Base-by-base conservation (phyloP, 2,113 vertebrate genomes). In the Tichodroma muraria region DNA sequence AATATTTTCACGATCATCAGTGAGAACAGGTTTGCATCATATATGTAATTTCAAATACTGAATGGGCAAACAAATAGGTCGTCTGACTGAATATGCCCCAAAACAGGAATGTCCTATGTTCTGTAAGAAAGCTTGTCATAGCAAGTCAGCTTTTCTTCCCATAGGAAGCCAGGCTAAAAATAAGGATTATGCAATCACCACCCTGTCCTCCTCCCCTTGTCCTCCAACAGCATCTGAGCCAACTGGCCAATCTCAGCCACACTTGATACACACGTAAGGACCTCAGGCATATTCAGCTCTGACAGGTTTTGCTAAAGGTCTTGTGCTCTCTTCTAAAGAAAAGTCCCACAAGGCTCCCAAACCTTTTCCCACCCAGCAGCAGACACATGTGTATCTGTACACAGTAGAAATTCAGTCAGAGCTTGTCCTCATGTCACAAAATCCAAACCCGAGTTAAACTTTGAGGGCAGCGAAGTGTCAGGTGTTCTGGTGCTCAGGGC, bases 81-180 rank as follows among this genome's bases (percentile, higher is more conserved):
- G 87, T 68, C 40, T 88, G 76, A 86, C 13, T 73, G 72, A 60
- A 50, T 6, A 6, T 45, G 20, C 81, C 16, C 64, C 64, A 23
- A 23, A 23, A 22, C 37, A 78, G n/a, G 40, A 90, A 50, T 21
- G 35, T 70, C 60, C 90, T 60, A 11, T 68, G 60, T 90, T 76
- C 56, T 94, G 52, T 63, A 77, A 50, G 76, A 80, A 77, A 80
- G 19, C 35, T 44, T 70, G 45, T 60, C 77, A 56, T 47, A 70
- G 82, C 82, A 80, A 88, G 79, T 64, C 75, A 94, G 71, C 50
- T 82, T 77, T 83, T 37, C 71, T 88, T 86, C 76, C 85, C 69
- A 71, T 81, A 80, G 94, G 52, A 96, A 95, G 83, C 52, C 85
- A 88, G 78, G 59, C 90, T 96, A 96, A 96, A 96, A 96, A 96